A percentile compares a stretch with the other conserved stretches of the same genome.
Evolutionary conservation across 1,140 invertebrate species (phyloP).

Genomic region (Gonatopus flavifemur): DNA sequence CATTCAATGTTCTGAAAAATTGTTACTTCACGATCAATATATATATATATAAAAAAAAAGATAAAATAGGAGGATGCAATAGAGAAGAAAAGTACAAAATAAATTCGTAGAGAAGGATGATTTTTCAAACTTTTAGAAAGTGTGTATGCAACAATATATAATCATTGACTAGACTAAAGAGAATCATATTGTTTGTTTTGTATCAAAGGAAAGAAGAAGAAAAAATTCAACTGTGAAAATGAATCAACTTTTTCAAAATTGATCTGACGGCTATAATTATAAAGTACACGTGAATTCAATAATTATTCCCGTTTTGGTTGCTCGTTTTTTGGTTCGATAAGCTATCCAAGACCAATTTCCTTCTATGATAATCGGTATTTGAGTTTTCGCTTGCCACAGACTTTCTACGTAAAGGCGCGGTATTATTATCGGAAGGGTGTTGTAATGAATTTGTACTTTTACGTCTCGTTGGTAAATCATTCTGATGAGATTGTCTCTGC

Average conservation of each 20-base stretch:
- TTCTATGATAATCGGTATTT: conserved; percentile 39
- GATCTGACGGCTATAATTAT: conserved; percentile 17
- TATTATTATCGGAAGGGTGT: conserved; percentile 14
- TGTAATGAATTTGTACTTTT: conserved; percentile 46
- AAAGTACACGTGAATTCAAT: conserved; percentile 1
- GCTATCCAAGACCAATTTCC: conserved; percentile 44
- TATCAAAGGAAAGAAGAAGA: no score
- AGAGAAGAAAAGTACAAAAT: no score
- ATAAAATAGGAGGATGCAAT: no score
- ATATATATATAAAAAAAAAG: background rate
- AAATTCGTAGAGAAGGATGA: no score
- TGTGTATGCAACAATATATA: no score
- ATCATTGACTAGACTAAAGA: no score
- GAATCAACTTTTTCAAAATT: no score
- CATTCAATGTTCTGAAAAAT: no score
- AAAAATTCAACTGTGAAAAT: no score
- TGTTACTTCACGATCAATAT: background rate
- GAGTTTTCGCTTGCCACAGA: conserved; percentile 35
- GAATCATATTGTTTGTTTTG: no score
- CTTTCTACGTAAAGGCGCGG: conserved; percentile 33
- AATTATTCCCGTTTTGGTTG: conserved; percentile 34
- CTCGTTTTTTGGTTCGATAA: conserved; percentile 26
- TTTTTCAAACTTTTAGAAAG: no score
- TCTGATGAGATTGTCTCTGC: conserved; percentile 18
- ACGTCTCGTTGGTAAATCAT: conserved; percentile 36